A percentile compares a stretch with the other conserved stretches of the same genome.
Conservation (phyloP, 2,797 vertebrate genomes). For the Euphonia xanthogaster region DNA sequence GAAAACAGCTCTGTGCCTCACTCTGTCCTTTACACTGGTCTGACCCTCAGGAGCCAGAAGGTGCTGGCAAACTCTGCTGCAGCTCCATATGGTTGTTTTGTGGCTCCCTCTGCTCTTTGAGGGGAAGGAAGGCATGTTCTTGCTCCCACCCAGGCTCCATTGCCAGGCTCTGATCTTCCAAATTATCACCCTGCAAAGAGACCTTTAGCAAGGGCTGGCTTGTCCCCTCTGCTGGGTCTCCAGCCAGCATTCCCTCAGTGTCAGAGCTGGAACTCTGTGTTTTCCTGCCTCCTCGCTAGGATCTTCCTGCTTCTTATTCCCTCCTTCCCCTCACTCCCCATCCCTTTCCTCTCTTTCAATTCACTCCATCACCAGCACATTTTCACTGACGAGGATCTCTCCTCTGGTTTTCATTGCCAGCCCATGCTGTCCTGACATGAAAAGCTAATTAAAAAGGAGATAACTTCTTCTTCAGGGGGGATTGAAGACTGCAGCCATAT, state of each 20-base stretch:
- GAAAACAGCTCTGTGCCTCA: not conserved
- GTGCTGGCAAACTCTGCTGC: not conserved
- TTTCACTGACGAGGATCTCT: not conserved
- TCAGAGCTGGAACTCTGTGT: not conserved
- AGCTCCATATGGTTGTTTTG: conserved; percentile 25
- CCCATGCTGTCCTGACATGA: not conserved
- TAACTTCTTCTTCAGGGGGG: not conserved
- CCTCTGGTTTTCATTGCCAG: not conserved
- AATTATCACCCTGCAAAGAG: conserved; percentile 13
- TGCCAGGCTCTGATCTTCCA: conserved; percentile 34
- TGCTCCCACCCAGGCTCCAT: not conserved
- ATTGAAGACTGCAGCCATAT: not conserved
- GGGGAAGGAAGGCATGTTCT: not conserved
- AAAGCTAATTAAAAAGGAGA: not conserved
- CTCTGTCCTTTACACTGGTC: not conserved
- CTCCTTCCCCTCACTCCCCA: not conserved
- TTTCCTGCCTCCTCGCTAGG: not conserved
- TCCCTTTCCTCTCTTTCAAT: not conserved
- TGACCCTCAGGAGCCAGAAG: conserved; percentile 42
- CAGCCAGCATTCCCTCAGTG: not conserved
- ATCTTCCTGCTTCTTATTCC: not conserved
- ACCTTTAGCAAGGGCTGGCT: conserved; percentile 18
- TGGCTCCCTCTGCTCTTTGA: not conserved
- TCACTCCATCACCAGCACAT: not conserved
- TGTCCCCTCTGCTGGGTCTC: not conserved